These are phyloP conservation scores for Cynopterus brachyotis DNA, from an alignment of 2,113 vertebrate species.

Conservation along the genomic window DNA sequence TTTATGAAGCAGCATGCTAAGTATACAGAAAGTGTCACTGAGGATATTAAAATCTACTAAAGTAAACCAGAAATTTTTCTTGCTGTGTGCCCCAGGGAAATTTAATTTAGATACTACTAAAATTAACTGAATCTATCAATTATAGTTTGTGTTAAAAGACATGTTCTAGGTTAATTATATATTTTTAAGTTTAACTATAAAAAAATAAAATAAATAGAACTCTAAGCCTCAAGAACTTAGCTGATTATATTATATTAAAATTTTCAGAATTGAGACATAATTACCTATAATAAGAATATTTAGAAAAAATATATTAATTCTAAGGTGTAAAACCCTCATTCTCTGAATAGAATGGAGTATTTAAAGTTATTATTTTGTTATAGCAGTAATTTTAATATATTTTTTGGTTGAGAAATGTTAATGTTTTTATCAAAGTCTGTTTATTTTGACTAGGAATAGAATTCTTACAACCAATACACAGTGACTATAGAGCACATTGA, in stretches of 20 bases:
- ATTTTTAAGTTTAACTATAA: not conserved
- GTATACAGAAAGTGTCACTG: not conserved
- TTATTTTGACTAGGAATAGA: not conserved
- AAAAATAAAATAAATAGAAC: not conserved
- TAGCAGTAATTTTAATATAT: not conserved
- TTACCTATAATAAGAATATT: not conserved
- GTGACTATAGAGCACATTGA: not conserved
- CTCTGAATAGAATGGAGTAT: not conserved
- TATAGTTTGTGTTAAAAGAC: not conserved
- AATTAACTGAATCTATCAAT: not conserved
- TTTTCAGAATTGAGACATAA: not conserved
- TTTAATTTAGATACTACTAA: not conserved
- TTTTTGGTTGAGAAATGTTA: not conserved
- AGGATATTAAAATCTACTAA: not conserved
- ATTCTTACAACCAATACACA: not conserved
- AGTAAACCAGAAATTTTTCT: not conserved
- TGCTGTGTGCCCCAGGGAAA: not conserved
- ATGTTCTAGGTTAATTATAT: not conserved
- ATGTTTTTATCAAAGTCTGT: not conserved
- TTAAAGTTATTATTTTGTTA: not conserved
- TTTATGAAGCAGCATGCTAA: not conserved
- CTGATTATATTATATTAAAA: not conserved
- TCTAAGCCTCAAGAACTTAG: not conserved
- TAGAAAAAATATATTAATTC: not conserved
- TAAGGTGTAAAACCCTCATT: not conserved